Percentiles rank a stretch among this genome's conserved stretches.
Evolutionary conservation across 2,888 invertebrate genomes (phyloP).

Genomic region (Stictocephala bisonia): DNA sequence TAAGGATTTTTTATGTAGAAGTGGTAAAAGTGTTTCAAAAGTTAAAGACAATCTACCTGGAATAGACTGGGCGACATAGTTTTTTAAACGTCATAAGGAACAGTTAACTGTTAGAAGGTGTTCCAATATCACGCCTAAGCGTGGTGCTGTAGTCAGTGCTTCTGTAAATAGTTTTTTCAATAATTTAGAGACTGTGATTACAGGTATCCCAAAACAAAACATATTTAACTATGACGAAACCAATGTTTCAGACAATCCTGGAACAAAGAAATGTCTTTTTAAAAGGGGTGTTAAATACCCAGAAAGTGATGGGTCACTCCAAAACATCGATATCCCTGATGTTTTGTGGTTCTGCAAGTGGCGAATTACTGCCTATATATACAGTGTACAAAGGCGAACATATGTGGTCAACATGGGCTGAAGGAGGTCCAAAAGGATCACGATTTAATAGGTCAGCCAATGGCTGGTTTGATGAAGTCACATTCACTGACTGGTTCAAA

Average conservation of each 20-base stretch:
- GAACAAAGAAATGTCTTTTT: constrained; percentile 56
- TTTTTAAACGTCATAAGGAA: constrained; percentile 49
- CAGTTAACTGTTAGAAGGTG: constrained; percentile 43
- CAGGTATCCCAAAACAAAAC: constrained; percentile 55
- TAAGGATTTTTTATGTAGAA: constrained; percentile 26
- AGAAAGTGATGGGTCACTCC: constrained; percentile 59
- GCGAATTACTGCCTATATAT: constrained; percentile 60
- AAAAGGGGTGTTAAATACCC: constrained; percentile 61
- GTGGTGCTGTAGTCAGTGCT: constrained; percentile 48
- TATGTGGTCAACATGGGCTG: constrained; percentile 62
- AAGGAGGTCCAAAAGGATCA: constrained; percentile 61
- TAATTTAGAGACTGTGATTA: constrained; percentile 48
- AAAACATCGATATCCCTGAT: constrained; percentile 61
- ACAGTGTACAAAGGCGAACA: constrained; percentile 61
- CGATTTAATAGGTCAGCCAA: constrained; percentile 61
- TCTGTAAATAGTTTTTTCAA: constrained; percentile 53
- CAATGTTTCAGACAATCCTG: constrained; percentile 56
- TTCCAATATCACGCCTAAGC: constrained; percentile 52
- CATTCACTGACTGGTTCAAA: constrained; percentile 61
- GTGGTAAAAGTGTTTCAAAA: constrained; percentile 9
- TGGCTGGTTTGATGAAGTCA: constrained; percentile 61
- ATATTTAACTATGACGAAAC: constrained; percentile 62
- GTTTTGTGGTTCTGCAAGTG: constrained; percentile 61
- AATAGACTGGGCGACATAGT: constrained; percentile 54
- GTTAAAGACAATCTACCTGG: constrained; percentile 58